Evolutionary conservation across 2,888 invertebrate genomes (phyloP), one percentile per base, ranked within the genome.

Genomic region (Epirrhoe tristata): DNA sequence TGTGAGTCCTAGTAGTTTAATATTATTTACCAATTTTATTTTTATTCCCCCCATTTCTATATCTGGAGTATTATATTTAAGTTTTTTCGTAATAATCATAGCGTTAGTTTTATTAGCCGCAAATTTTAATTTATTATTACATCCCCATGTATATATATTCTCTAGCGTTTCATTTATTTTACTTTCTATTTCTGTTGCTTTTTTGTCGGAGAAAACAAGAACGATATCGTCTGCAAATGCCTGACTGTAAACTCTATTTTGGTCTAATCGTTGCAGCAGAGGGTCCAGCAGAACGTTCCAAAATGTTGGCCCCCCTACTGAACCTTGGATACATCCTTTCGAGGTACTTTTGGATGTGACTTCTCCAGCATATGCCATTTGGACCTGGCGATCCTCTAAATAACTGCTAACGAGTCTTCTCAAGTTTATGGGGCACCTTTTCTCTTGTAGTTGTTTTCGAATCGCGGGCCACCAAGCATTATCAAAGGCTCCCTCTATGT

Each of bases 241-340:
- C 54, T 36, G 34, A 8, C 14, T 8, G 51, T 51, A 51, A 6
- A 16, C 14, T 8, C 51, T 17, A 0, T 6, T 1, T 5, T 14
- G 4, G 5, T 51, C 51, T 6, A 54, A 36, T 14, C 36, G 4
- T 7, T 54, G 36, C 5, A 54, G 34, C 6, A 54, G 8, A 0
- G 34, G 54, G 14, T 54, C 54, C 34, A 54, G 36, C 3, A 54
- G 34, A 14, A 54, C 5, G 6, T 54, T 54, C 54, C 54, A 54
- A 2, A 54, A 7, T 2, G 16, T 56, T 17, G 56, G 56, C 2
- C 56, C 56, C 4, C 56, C 39, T 17, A 56, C 17, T 17, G 56
- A 56, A 6, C 56, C 56, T n/a, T 56, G 56, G 0, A 56, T 24
- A 34, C 56, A 56, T 6, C 56, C 56, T 17, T 56, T 56, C 3